Evolutionary conservation across 2,797 vertebrate genomes (phyloP).

Genomic region (Corythornis leucogaster): DNA sequence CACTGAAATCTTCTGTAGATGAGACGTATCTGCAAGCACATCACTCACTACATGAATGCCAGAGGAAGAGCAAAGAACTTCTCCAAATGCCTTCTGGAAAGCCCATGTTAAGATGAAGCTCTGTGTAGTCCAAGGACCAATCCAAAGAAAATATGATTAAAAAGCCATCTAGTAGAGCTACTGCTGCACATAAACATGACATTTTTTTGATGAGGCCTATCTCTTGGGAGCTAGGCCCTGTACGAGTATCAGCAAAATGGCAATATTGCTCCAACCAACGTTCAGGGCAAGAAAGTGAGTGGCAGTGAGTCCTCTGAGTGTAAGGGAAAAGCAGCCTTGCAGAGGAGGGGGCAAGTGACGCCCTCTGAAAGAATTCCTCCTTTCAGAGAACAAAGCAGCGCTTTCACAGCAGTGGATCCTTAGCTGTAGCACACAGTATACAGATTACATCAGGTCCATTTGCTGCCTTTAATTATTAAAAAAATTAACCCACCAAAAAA

Average conservation of each 20-base stretch:
- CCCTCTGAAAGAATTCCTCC: conserved; percentile 44
- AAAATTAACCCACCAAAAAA: not conserved
- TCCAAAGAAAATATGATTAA: not conserved
- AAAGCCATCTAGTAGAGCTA: not conserved
- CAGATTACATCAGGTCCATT: conserved; percentile 41
- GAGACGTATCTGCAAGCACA: not conserved
- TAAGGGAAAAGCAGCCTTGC: not conserved
- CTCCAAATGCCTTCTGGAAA: not conserved
- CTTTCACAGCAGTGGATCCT: conserved; percentile 54
- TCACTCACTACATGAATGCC: not conserved
- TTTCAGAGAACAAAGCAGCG: conserved; percentile 60
- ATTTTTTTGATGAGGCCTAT: not conserved
- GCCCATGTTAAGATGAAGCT: not conserved
- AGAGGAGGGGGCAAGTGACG: conserved; percentile 32
- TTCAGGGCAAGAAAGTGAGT: not conserved
- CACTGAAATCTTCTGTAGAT: not conserved
- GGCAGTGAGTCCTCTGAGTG: not conserved
- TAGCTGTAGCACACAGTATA: not conserved
- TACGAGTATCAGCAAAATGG: not conserved
- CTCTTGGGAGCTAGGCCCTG: not conserved
- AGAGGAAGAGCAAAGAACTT: not conserved
- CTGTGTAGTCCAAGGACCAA: not conserved
- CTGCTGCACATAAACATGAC: not conserved
- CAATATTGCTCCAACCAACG: not conserved
- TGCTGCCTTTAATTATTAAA: not conserved